Evolutionary conservation across 2,113 vertebrate species (phyloP).

Genomic region (Lipotes vexillifer): DNA sequence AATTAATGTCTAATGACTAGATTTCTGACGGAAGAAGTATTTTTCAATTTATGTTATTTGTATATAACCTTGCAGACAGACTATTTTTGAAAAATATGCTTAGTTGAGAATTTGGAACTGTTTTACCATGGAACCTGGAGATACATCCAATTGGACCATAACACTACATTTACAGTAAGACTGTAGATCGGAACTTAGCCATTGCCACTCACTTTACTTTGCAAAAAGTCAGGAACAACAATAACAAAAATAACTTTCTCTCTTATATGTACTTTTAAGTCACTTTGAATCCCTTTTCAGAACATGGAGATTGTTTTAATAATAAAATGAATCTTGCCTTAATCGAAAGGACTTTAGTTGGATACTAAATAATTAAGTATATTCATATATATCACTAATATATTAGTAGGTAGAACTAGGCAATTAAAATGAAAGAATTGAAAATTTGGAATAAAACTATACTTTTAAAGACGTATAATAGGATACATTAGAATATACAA

Average conservation of each 20-base stretch:
- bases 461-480: background rate
- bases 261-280: background rate
- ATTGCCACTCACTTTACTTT: background rate
- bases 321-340: background rate
- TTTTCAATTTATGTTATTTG: background rate
- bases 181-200: background rate
- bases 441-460: background rate
- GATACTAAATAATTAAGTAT: background rate
- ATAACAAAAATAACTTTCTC: background rate
- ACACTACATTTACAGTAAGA: background rate
- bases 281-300: background rate
- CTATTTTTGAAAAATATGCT: background rate
- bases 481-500: constrained; percentile 1
- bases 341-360: background rate
- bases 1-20: background rate
- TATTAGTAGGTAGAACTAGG: background rate
- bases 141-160: background rate
- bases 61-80: background rate
- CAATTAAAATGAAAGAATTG: constrained; percentile 18
- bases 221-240: background rate
- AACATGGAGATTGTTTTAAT: background rate
- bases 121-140: background rate
- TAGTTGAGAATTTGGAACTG: background rate
- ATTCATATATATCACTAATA: background rate
- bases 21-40: background rate